Evolutionary conservation across 2,888 invertebrate species (phyloP), one percentile per base, ranked within the genome.

Genomic region (Phaedon cochleariae): DNA sequence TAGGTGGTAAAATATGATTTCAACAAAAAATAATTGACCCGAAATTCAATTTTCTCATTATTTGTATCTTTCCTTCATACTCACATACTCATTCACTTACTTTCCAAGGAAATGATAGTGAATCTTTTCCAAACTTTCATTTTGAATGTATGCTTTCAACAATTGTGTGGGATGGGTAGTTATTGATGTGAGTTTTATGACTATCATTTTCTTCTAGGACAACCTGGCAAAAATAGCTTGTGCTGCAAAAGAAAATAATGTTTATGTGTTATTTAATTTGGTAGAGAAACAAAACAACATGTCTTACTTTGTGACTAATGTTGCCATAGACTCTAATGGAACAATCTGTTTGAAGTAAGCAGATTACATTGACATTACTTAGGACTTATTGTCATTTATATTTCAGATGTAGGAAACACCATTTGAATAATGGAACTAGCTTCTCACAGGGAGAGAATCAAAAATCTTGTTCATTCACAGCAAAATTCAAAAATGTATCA

Each of bases 341-440:
- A 21, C 21, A 37, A 49, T 62, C 5, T 26, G 59, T 22, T n/a
- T 37, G 45, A 68, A 59, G 67, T 68, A 59, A 61, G 61, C 17
- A 37, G n/a, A 41, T 20, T 46, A 6, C 45, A 17, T 26, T 22
- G 18, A 26, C n/a, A n/a, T 9, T 12, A 17, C 6, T 12, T 53
- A 22, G 2, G 2, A 7, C 4, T 29, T 55, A 10, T 54, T 17
- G 10, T n/a, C 1, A 31, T 31, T 45, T 20, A 22, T 52, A 20
- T 58, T 64, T 41, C 26, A 68, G 68, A 31, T 68, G 68, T 15
- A 59, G 65, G 10, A 68, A 68, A 59, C 46, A 59, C 6, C 46
- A 65, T 22, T 18, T 59, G 17, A 26, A 26, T 18, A 60, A 46
- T 15, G 57, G 37, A 22, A 29, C 51, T 10, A 15, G 37, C 46